Conservation (phyloP, 2,113 vertebrate genomes). For the Oncorhynchus gorbuscha region DNA sequence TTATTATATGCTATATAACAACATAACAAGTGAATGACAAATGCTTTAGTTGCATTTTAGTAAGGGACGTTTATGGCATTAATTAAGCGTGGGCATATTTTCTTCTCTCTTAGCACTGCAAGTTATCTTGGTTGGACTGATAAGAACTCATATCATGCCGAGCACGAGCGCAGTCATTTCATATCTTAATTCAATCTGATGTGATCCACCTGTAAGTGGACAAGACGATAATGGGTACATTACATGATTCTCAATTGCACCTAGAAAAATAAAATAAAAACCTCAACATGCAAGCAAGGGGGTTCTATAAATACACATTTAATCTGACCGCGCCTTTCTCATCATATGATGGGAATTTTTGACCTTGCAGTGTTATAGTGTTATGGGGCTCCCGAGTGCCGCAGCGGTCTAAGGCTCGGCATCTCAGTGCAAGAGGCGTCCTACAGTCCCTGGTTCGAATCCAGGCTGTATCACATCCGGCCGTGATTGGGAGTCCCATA, state of each 20-base stretch:
- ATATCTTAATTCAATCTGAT: conserved; percentile 21
- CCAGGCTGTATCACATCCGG: too few species aligned
- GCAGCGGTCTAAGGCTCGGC: too few species aligned
- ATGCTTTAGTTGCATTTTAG: conserved; percentile 45
- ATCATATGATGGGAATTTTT: conserved; percentile 43
- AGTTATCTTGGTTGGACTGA: not conserved
- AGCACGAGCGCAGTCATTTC: not conserved
- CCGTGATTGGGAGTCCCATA: too few species aligned
- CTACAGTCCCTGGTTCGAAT: too few species aligned
- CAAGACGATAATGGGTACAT: conserved; percentile 25
- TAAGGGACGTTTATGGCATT: not conserved
- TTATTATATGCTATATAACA: too few species aligned
- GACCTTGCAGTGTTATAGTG: conserved; percentile 69
- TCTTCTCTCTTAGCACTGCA: not conserved
- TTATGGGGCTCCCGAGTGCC: too few species aligned
- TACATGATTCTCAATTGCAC: conserved; percentile 41
- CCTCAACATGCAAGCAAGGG: conserved; percentile 29
- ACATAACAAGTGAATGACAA: conserved; percentile 20
- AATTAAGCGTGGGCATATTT: not conserved
- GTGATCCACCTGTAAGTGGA: conserved; percentile 10
- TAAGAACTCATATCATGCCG: not conserved
- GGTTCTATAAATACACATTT: conserved; percentile 42
- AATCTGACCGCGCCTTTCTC: conserved; percentile 29
- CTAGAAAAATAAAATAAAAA: conserved; percentile 25
- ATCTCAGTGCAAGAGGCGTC: too few species aligned